phyloP scores from a whole-genome alignment of 2,888 invertebrate species.

The Conchocele bisecta region DNA sequence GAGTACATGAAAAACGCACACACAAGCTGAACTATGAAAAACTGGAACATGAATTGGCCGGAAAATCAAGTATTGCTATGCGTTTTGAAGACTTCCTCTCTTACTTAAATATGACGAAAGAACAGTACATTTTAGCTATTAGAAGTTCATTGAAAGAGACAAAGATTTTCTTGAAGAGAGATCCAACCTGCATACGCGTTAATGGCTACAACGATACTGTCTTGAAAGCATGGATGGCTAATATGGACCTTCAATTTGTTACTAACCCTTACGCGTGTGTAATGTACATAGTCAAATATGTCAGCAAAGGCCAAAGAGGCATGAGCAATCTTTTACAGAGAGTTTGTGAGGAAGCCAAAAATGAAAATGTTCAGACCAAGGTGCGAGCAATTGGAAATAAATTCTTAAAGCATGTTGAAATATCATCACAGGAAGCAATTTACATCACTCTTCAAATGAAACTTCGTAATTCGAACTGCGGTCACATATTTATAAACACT shows the following conservation, averaged over 20 bases:
- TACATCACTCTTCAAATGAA: conserved; percentile 22
- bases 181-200: conserved; percentile 4
- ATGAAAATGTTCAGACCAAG: conserved; percentile 17
- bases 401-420: conserved; percentile 30
- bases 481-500: conserved; percentile 28
- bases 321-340: conserved; percentile 8
- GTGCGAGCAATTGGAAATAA: conserved; percentile 29
- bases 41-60: conserved; percentile 8
- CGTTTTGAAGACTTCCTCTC: conserved; percentile 20
- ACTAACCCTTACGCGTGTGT: conserved; percentile 24
- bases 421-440: conserved; percentile 23
- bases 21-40: background rate
- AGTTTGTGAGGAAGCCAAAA: conserved; percentile 27
- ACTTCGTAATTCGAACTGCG: background rate
- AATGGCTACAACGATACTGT: conserved; percentile 13
- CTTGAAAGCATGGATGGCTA: conserved; percentile 8
- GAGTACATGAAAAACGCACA: background rate
- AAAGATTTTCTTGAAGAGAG: conserved; percentile 18
- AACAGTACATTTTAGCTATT: conserved; percentile 19
- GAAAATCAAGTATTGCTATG: background rate
- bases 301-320: conserved; percentile 26
- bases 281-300: conserved; percentile 21
- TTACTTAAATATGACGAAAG: conserved; percentile 6
- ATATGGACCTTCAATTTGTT: conserved; percentile 26
- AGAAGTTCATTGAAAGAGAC: conserved; percentile 5